phyloP scores from a whole-genome alignment of 2,113 vertebrate genomes.

The Leptobrachium leishanense region DNA sequence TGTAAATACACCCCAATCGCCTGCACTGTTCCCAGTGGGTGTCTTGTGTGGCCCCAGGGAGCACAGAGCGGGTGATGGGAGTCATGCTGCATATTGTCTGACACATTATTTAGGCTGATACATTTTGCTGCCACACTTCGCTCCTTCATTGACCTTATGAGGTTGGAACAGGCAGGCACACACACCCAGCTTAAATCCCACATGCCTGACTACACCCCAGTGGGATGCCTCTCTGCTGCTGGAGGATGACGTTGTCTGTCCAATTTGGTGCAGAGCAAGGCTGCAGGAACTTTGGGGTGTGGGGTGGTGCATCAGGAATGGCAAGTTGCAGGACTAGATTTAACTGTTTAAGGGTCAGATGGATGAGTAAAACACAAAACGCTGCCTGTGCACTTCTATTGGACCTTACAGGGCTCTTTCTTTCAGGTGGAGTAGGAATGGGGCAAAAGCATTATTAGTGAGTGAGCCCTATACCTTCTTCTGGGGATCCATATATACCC shows the following conservation, averaged over 20 bases:
- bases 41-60: not conserved
- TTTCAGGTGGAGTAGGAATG: too few relatives aligned
- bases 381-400: not conserved
- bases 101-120: not conserved
- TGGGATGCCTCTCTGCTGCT: not conserved
- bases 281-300: slow-evolving; percentile 32
- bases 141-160: slow-evolving; percentile 1
- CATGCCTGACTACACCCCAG: not conserved
- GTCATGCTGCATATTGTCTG: not conserved
- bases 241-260: slow-evolving; percentile 7
- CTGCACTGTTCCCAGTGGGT: not conserved
- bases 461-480: too few relatives aligned
- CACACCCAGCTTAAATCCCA: not conserved
- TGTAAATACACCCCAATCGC: not conserved
- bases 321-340: slow-evolving; percentile 22
- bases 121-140: not conserved
- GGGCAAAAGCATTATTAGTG: too few relatives aligned
- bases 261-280: slow-evolving; percentile 28
- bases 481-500: too few relatives aligned
- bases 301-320: slow-evolving; percentile 12
- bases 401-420: not conserved
- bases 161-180: not conserved
- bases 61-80: not conserved
- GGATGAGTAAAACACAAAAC: not conserved
- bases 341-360: not conserved